A percentile compares a stretch with the other conserved stretches of the same genome.
These are phyloP conservation scores for Bungarus multicinctus DNA, from an alignment of 2,113 vertebrate species.

Conservation along the genomic window DNA sequence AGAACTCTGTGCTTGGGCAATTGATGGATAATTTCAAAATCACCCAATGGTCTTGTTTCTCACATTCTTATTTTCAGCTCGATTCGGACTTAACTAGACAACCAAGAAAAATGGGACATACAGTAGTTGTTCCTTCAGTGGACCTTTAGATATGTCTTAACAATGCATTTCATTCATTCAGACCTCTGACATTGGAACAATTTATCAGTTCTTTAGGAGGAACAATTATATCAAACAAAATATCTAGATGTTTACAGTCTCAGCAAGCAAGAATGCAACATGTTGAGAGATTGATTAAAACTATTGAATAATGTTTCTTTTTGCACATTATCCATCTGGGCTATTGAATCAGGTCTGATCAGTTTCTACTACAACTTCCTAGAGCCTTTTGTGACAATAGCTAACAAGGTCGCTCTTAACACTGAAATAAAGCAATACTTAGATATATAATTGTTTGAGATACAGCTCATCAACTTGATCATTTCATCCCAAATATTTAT, in stretches of 20 bases:
- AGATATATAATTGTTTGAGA: neutral
- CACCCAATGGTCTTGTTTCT: neutral
- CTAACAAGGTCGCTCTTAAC: neutral
- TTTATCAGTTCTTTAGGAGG: neutral
- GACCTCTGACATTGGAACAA: neutral
- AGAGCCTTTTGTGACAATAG: neutral
- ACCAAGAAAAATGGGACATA: neutral
- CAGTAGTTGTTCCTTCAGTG: neutral
- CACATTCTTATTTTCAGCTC: neutral
- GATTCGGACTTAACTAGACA: neutral
- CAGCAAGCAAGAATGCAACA: neutral
- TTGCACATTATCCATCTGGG: neutral
- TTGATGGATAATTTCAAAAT: neutral
- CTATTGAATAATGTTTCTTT: neutral
- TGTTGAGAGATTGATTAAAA: neutral
- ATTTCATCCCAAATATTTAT: neutral
- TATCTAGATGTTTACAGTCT: neutral
- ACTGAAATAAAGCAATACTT: neutral
- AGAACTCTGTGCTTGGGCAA: neutral
- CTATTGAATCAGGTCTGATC: neutral
- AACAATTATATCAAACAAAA: neutral
- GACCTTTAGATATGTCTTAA: neutral
- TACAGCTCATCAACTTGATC: neutral
- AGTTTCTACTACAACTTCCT: neutral
- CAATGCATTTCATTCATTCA: neutral